phyloP scores from a whole-genome alignment of 2,113 vertebrate species.

The Cathartes aura region DNA sequence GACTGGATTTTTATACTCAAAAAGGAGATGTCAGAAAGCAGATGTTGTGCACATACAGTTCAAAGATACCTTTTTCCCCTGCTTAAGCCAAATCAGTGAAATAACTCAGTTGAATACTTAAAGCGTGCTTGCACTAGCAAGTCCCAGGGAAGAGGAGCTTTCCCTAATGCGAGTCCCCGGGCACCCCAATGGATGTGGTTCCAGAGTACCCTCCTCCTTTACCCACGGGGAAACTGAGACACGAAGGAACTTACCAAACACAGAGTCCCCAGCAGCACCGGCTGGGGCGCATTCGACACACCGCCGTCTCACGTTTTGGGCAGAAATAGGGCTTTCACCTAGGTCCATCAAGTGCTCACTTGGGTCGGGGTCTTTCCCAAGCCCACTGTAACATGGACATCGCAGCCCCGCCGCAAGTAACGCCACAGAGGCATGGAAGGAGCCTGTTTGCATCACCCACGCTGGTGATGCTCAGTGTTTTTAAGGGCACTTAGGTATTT shows the following conservation, averaged over 20 bases:
- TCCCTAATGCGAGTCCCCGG: rapidly evolving
- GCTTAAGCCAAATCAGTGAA: neutral
- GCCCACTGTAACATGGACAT: rapidly evolving
- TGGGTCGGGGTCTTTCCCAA: neutral
- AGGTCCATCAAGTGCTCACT: rapidly evolving
- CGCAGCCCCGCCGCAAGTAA: rapidly evolving
- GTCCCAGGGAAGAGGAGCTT: neutral
- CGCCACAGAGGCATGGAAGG: neutral
- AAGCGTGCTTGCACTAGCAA: rapidly evolving
- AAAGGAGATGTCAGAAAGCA: neutral
- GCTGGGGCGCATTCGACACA: rapidly evolving
- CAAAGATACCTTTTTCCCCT: neutral
- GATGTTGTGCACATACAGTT: neutral
- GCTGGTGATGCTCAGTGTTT: neutral
- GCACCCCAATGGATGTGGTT: rapidly evolving
- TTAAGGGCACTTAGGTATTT: neutral
- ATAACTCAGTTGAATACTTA: neutral
- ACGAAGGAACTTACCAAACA: neutral
- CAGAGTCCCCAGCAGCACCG: neutral
- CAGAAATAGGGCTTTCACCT: neutral
- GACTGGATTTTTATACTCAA: neutral
- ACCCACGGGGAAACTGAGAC: rapidly evolving
- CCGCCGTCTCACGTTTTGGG: rapidly evolving
- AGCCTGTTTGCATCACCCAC: neutral
- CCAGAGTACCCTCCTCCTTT: rapidly evolving